Percentiles rank a stretch among this genome's conserved stretches.
These are phyloP conservation scores for Trichopria drosophilae DNA, from an alignment of 2,888 invertebrate genomes.

Conservation along the genomic window DNA sequence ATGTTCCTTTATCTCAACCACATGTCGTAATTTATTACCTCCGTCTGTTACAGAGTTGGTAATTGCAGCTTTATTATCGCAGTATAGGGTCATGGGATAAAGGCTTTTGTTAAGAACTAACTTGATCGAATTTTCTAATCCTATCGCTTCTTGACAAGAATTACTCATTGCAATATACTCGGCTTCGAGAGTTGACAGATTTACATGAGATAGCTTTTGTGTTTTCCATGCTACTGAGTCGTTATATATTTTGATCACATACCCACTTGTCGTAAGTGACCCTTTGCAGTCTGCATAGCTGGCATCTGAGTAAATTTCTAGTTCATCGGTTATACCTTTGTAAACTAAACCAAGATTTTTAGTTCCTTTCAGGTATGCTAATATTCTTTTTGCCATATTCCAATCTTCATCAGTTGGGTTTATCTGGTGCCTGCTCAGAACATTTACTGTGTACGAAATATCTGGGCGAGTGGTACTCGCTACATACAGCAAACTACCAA, in stretches of 20 bases:
- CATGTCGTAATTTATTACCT: conserved; percentile 21
- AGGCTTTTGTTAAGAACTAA: conserved; percentile 7
- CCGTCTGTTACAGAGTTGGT: conserved; percentile 6
- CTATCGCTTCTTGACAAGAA: conserved; percentile 13
- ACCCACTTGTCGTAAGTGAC: conserved; percentile 25
- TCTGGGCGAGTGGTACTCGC: conserved; percentile 26
- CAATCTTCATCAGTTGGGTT: conserved; percentile 16
- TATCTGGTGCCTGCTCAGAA: conserved; percentile 18
- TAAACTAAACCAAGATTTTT: conserved; percentile 25
- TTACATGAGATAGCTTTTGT: conserved; percentile 15
- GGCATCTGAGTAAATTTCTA: conserved; percentile 28
- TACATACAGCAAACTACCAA: conserved; percentile 37
- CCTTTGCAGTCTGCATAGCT: conserved; percentile 28
- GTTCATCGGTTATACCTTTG: conserved; percentile 17
- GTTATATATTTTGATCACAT: conserved; percentile 17
- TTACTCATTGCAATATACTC: conserved; percentile 27
- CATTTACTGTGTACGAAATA: conserved; percentile 21
- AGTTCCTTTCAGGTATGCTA: conserved; percentile 21
- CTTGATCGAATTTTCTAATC: conserved; percentile 10
- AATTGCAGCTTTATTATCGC: conserved; percentile 30
- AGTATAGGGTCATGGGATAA: conserved; percentile 26
- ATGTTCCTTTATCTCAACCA: conserved; percentile 15
- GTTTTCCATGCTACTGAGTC: conserved; percentile 21
- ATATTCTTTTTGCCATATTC: conserved; percentile 23
- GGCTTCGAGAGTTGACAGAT: conserved; percentile 19